Conservation (phyloP, 2,113 vertebrate genomes). For the Oncorhynchus masou region DNA sequence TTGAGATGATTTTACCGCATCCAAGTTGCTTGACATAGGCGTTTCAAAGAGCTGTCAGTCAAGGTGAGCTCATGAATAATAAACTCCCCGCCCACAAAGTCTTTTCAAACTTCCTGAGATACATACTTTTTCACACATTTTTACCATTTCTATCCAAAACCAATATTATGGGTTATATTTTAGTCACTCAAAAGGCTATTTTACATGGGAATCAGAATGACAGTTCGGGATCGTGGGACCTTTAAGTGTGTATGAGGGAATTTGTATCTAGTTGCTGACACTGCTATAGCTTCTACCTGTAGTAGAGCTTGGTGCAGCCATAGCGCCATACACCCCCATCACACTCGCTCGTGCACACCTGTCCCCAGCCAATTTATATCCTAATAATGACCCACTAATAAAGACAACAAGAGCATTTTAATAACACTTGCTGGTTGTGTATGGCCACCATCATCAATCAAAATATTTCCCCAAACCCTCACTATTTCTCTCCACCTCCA, state of each 20-base stretch:
- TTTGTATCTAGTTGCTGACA: conserved; percentile 58
- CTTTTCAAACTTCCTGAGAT: too few species aligned
- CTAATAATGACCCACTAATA: conserved; percentile 13
- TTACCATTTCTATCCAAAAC: too few species aligned
- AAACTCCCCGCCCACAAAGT: too few species aligned
- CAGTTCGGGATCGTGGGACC: too few species aligned
- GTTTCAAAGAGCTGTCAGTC: too few species aligned
- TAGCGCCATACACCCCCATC: conserved; percentile 36
- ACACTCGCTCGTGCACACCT: conserved; percentile 33
- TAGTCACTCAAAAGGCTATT: too few species aligned
- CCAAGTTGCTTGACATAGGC: too few species aligned
- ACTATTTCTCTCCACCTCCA: conserved; percentile 3
- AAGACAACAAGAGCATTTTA: conserved; percentile 42
- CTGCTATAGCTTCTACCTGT: conserved; percentile 47
- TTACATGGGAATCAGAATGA: too few species aligned
- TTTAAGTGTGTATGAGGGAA: conserved; percentile 22
- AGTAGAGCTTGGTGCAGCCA: conserved; percentile 29
- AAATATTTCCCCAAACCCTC: conserved; percentile 12
- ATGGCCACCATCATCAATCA: conserved; percentile 50
- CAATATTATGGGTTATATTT: too few species aligned
- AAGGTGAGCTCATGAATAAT: too few species aligned
- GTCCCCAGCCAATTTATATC: conserved; percentile 13
- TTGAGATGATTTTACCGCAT: too few species aligned
- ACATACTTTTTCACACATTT: too few species aligned
- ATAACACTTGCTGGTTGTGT: conserved; percentile 57